Conservation (phyloP, 2,113 vertebrate genomes). For the Nothobranchius kuhntae region DNA sequence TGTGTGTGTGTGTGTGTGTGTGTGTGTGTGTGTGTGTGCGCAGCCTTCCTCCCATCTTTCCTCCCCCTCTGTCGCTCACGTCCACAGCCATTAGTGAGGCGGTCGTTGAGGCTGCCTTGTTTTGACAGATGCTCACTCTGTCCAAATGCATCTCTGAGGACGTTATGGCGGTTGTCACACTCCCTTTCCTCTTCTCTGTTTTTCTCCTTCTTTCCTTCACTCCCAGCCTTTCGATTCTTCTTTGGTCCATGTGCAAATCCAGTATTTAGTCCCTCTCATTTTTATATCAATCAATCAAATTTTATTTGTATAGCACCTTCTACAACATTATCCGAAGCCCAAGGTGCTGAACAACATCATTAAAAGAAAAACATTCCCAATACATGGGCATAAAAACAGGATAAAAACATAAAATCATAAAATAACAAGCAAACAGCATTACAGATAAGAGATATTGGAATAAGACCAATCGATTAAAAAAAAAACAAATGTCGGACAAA, state of each 20-base stretch:
- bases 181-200: constrained; percentile 47
- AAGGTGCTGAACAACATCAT: too few species aligned
- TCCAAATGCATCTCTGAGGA: constrained; percentile 83
- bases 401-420: too few species aligned
- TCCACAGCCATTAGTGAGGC: constrained; percentile 78
- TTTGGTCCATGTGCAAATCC: constrained; percentile 29
- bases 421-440: too few species aligned
- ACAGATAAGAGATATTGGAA: too few species aligned
- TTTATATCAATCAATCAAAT: too few species aligned
- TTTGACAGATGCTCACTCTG: constrained; percentile 84
- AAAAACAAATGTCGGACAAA: too few species aligned
- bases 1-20: constrained; percentile 19
- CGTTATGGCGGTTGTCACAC: constrained; percentile 80
- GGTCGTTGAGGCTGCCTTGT: constrained; percentile 78
- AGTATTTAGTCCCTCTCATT: constrained; percentile 15
- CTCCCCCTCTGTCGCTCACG: constrained; percentile 65
- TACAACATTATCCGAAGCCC: too few species aligned
- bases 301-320: too few species aligned
- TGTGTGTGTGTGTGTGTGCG: constrained; percentile 20
- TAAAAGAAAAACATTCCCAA: too few species aligned
- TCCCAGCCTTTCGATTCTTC: constrained; percentile 23
- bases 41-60: constrained; percentile 38
- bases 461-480: too few species aligned
- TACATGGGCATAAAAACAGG: too few species aligned
- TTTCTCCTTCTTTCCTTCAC: constrained; percentile 43